phyloP scores from a whole-genome alignment of 2,888 invertebrate genomes.

The Neoaliturus tenellus region DNA sequence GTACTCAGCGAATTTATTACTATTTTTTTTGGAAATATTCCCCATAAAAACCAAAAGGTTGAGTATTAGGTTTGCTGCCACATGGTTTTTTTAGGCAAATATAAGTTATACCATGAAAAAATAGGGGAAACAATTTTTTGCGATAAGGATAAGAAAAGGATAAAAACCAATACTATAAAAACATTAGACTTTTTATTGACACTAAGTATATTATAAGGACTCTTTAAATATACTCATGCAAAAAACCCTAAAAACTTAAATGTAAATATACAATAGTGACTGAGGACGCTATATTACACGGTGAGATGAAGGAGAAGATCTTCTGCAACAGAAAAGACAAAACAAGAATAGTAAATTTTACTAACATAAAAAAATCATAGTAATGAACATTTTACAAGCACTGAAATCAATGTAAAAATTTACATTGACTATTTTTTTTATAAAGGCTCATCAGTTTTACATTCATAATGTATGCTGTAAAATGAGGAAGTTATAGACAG shows the following conservation, averaged over 20 bases:
- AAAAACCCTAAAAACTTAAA: constrained; percentile 43
- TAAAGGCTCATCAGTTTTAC: too few relatives aligned
- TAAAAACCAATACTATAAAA: neutral
- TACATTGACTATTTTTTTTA: too few relatives aligned
- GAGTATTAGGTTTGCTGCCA: too few relatives aligned
- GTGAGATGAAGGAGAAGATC: neutral
- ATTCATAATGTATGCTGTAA: too few relatives aligned
- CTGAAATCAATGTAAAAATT: too few relatives aligned
- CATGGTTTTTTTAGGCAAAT: too few relatives aligned
- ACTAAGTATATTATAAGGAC: constrained; percentile 19
- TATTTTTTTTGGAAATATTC: too few relatives aligned
- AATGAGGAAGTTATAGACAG: too few relatives aligned
- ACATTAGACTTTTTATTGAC: constrained; percentile 8
- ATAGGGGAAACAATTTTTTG: too few relatives aligned
- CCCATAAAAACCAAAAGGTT: too few relatives aligned
- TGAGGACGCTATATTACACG: constrained; percentile 36
- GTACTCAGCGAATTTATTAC: too few relatives aligned
- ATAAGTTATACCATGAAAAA: too few relatives aligned
- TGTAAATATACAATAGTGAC: constrained; percentile 34
- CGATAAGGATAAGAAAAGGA: neutral
- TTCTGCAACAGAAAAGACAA: constrained; percentile 22
- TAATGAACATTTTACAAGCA: neutral
- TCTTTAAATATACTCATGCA: neutral
- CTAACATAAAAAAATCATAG: neutral
- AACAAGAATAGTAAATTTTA: neutral